phyloP scores from a whole-genome alignment of 2,888 invertebrate genomes.

The Parasteatoda lunata region DNA sequence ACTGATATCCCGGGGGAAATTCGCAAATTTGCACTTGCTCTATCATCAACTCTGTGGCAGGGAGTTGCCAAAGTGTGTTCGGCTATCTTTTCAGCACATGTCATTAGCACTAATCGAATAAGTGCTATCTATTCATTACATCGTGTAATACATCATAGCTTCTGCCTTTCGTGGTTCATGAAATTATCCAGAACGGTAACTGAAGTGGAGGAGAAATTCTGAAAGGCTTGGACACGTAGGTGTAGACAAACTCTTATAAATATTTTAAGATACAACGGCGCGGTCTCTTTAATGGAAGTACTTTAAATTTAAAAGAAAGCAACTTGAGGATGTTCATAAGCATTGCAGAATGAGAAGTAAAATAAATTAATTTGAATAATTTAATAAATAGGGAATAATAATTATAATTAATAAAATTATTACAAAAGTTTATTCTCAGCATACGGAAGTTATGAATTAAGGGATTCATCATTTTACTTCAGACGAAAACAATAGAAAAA shows the following conservation, averaged over 20 bases:
- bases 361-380: no score
- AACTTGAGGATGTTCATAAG: no score
- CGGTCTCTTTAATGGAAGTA: no score
- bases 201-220: constrained; percentile 7
- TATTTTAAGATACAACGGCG: background rate
- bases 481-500: no score
- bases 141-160: constrained; percentile 38
- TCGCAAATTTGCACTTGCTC: constrained; percentile 58
- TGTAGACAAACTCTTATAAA: constrained; percentile 20
- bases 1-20: constrained; percentile 52
- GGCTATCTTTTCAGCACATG: constrained; percentile 59
- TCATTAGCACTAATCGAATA: constrained; percentile 57
- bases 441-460: no score
- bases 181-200: background rate
- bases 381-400: no score
- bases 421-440: no score
- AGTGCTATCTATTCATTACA: constrained; percentile 64
- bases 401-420: no score
- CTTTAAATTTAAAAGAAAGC: no score
- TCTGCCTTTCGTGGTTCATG: constrained; percentile 29
- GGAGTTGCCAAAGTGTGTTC: background rate
- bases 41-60: constrained; percentile 8
- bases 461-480: no score
- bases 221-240: background rate
- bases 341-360: no score